Base-by-base conservation (phyloP, 2,113 vertebrate genomes). In the Aptenodytes patagonicus region DNA sequence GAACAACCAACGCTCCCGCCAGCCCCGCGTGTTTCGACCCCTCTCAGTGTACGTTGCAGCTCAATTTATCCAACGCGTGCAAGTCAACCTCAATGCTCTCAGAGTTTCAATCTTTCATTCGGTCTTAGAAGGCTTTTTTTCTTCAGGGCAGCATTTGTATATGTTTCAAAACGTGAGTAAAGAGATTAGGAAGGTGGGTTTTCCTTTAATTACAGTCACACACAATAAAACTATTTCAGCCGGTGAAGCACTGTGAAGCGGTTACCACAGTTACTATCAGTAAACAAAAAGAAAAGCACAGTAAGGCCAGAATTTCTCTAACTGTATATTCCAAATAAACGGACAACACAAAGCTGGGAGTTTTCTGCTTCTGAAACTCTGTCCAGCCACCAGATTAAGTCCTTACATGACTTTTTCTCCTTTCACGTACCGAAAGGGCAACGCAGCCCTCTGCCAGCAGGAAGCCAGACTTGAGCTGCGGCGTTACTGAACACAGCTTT, bases 1-100 rank as follows among this genome's bases (percentile, higher is more conserved):
- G 28, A 46, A 8, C 20, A 8, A 2, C 2, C 22, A 17, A 2
- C 2, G 2, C 31, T 7, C 6, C 11, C 38, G 34, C 22, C 73
- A n/a, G 89, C 58, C 47, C 13, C 0, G 6, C 2, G 1, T 8
- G 7, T 2, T 18, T 34, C 9, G 12, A 0, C 21, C 8, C 24
- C n/a, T 16, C 64, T 20, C 13, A 0, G 2, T 1, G 13, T 0
- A 9, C 6, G 28, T 2, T 1, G 34, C 44, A n/a, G 2, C 51
- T 47, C 34, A 0, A 3, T 15, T 36, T 17, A 2, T 2, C 38
- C 65, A 10, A 6, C 1, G 1, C 1, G 2, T 4, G 6, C 12
- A 15, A 66, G 14, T 4, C 76, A 60, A 29, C 57, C 55, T 1
- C 8, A 65, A 9, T 1, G 9, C n/a, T 64, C 38, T 42, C 20